Evolutionary conservation across 1,140 invertebrate genomes (phyloP), one percentile per base, ranked within the genome.

Genomic region (Cotesia glomerata): DNA sequence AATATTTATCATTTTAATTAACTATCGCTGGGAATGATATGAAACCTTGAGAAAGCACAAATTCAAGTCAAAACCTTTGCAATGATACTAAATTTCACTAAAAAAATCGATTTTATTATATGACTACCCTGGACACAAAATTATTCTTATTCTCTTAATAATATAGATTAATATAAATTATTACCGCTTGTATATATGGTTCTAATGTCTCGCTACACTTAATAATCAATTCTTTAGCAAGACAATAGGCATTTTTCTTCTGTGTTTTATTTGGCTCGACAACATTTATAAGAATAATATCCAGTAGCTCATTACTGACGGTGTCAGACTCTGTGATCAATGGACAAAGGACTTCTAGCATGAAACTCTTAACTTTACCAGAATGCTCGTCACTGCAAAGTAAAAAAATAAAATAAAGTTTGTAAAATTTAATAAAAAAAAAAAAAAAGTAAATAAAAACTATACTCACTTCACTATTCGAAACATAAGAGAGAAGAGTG

Each of bases 241-340:
- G 89, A 69, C 92, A 87, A 86, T 96, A 97, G 0, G 97, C 95
- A 85, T 96, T 93, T 85, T 96, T 97, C 72, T 94, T 93, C 75
- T 95, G 93, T 2, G 94, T 92, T 86, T 98, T 98, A 76, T 93
- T 92, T n/a, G 97, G 97, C 81, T 99, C 97, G 67, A 99, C 95
- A 80, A 99, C 93, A 82, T 98, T 98, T 75, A 95, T 92, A 9
- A 99, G 89, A 78, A 99, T 97, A 64, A 97, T 95, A 84, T 99
- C 96, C 54, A 99, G 85, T 18, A 99, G 87, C 85, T 98, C 96
- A 81, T 97, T 95, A 69, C 95, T 97, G 7, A 99, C 94, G 75
- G 95, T 93, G 81, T 99, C 97, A 18, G 96, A 96, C 87, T 99
- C 97, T 7, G 94, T 95, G 72, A 99, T 96, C 4, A 99, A 87